Conservation (phyloP, 2,888 invertebrate genomes). For the Panzeria rudis region DNA sequence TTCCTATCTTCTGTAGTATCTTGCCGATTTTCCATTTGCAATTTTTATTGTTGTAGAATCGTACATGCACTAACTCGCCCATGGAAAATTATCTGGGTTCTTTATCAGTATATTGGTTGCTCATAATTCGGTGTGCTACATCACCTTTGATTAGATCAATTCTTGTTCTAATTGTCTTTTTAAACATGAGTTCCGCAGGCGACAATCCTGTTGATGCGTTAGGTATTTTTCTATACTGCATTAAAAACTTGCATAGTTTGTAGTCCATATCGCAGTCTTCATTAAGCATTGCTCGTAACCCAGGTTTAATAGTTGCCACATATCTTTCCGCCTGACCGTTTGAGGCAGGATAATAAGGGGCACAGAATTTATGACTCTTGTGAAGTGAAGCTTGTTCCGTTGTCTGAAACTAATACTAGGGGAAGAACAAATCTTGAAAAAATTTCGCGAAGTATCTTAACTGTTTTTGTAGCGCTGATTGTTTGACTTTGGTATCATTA, state of each 20-base stretch:
- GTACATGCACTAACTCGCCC: background rate
- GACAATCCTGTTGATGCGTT: conserved; percentile 11
- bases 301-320: conserved; percentile 2
- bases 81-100: background rate
- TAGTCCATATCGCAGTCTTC: background rate
- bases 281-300: conserved; percentile 8
- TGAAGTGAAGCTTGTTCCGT: conserved; percentile 1
- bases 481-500: too few species aligned
- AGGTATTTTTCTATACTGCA: too few species aligned
- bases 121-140: background rate
- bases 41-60: too few species aligned
- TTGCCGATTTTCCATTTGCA: too few species aligned
- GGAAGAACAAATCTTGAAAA: background rate
- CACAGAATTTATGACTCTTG: background rate
- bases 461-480: background rate
- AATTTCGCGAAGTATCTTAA: background rate
- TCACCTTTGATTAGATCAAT: background rate
- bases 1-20: too few species aligned
- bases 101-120: background rate
- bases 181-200: conserved; percentile 5
- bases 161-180: conserved; percentile 1
- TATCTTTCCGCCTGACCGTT: conserved; percentile 6
- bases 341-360: conserved; percentile 3
- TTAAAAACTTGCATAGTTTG: conserved; percentile 2
- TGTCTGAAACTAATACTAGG: background rate